Evolutionary conservation across 2,888 invertebrate species (phyloP), one percentile per base, ranked within the genome.

Genomic region (Sylvicola cinctus): DNA sequence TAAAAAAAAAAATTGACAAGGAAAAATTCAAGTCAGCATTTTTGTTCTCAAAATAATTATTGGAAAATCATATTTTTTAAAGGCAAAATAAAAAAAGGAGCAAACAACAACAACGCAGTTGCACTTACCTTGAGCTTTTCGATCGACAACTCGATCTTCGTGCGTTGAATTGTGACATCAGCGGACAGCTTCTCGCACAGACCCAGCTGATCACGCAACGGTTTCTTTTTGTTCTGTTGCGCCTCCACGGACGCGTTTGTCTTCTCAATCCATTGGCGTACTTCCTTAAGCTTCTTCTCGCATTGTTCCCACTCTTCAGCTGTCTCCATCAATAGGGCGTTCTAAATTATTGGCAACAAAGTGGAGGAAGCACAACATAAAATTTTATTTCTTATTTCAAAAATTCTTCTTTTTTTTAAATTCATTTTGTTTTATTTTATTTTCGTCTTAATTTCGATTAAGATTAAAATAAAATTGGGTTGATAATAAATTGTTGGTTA

Each of bases 241-340:
- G 81, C 73, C 37, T 84, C 85, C 31, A 88, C 54, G 33, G 70
- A 65, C 43, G 73, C 69, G 42, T 70, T 66, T 7, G 87, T 76
- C 49, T 87, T 87, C 40, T 90, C 88, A 45, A 90, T 71, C 88
- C 90, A 93, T 42, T 68, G 66, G 39, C 74, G 74, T 31, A 84
- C 81, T 45, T 91, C 90, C 55, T 83, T 81, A 55, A 91, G 70
- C 57, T 93, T 91, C 55, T 73, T 79, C 58, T 91, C 90, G 59
- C 88, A 91, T 56, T 91, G 83, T 53, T 90, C 88, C 85, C 91
- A 91, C 62, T 91, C 90, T 54, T 90, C 88, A 32, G 81, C 77
- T 34, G 87, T 74, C 61, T 91, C 91, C 66, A 84, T 83, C 39
- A 91, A 65, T 44, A 87, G 61, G 31, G 83, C 78, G 52, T 80